Evolutionary conservation across 2,888 invertebrate species (phyloP), one percentile per base, ranked within the genome.

Genomic region (Napeogenes sylphis): DNA sequence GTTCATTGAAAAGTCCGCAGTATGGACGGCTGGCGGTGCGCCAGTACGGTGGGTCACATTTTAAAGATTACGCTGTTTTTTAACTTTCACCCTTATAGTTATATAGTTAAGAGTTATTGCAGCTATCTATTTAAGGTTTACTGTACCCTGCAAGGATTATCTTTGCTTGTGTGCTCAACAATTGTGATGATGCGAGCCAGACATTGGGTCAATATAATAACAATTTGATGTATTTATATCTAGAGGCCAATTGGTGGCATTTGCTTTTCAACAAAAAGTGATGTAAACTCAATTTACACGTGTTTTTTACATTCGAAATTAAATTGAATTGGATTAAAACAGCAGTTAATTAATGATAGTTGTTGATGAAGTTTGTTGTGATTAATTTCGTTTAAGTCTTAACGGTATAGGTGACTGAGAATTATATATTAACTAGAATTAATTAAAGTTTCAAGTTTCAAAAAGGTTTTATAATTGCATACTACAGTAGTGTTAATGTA

Each of bases 1-100:
- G 80, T 87, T 84, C 85, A 89, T 90, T 90, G 90, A 90, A 90
- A 89, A 89, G 82, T 87, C 88, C 86, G 89, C 90, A 90, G 87
- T 84, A 84, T 84, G 85, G 81, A 78, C 76, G 84, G 78, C 80
- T 90, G 89, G 89, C 89, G 78, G 62, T 66, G 75, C 74, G 89
- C 90, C 90, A 90, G 85, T 81, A 75, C 74, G 56, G 63, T 32
- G 55, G 73, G 73, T 59, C 14, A 61, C 59, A 42, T 47, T 56
- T 61, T 58, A 67, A 61, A 54, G 55, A 55, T 61, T 57, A 42
- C 51, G 46, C 53, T 59, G 51, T 58, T 53, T 45, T 61, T 58
- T 51, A 63, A 67, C 59, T 63, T 59, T 63, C 51, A 56, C 33
- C 65, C 55, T 55, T 67, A 67, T 59, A 33, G 55, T 55, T 46